These are phyloP conservation scores for Tokudaia tokunoshimensis DNA, from an alignment of 2,797 vertebrate genomes.

Conservation along the genomic window DNA sequence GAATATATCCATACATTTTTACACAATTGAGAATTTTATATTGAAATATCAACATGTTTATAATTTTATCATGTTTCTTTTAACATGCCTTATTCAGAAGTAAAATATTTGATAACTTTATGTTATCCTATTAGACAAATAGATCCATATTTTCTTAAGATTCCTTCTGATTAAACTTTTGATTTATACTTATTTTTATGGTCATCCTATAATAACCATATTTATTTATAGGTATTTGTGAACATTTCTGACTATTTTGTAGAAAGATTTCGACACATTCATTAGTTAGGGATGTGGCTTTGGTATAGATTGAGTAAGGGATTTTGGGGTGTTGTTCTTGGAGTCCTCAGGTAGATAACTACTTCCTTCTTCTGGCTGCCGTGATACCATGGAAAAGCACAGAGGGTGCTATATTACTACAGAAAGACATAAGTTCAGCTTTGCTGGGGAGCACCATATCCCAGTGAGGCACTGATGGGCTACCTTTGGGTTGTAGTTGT, in stretches of 20 bases:
- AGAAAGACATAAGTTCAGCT: neutral
- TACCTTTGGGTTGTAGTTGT: neutral
- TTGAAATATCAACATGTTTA: neutral
- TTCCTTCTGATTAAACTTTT: neutral
- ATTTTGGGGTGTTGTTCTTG: neutral
- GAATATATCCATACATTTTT: neutral
- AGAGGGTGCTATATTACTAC: neutral
- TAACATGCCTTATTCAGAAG: constrained; percentile 26
- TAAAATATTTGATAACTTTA: constrained; percentile 11
- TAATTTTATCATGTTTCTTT: constrained; percentile 26
- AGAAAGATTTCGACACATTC: neutral
- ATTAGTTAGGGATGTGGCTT: neutral
- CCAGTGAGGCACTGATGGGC: fast-evolving
- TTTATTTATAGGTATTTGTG: neutral
- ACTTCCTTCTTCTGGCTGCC: neutral
- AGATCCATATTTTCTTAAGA: neutral
- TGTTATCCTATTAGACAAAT: constrained; percentile 29
- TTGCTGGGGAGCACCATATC: neutral
- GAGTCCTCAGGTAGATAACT: neutral
- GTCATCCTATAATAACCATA: neutral
- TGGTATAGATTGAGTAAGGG: neutral
- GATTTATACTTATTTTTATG: constrained; percentile 34
- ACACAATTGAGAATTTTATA: constrained; percentile 14
- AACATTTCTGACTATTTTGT: constrained; percentile 13
- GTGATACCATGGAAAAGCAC: neutral